phyloP scores from a whole-genome alignment of 2,888 invertebrate genomes.

The Dolomedes plantarius region DNA sequence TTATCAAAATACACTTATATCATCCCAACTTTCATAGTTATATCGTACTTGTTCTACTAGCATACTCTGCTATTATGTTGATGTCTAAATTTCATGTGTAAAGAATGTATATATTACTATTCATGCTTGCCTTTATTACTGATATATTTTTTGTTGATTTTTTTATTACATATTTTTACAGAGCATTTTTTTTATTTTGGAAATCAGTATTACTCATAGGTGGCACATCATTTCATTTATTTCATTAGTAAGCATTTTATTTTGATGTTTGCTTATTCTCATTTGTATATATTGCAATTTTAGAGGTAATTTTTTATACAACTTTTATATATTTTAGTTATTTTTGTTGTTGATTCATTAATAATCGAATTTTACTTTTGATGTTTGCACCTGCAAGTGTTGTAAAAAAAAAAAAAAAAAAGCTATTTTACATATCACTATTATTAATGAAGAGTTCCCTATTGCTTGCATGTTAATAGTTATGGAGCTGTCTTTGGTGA shows the following conservation, averaged over 20 bases:
- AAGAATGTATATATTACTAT: not conserved
- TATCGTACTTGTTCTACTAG: not conserved
- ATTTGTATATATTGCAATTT: not conserved
- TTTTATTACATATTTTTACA: not conserved
- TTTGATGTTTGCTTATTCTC: not conserved
- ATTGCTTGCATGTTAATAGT: not conserved
- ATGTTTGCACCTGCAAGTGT: not conserved
- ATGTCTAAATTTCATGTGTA: not conserved
- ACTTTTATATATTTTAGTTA: not conserved
- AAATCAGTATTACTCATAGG: not conserved
- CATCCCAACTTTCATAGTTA: not conserved
- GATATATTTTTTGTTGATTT: not conserved
- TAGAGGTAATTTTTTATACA: not conserved
- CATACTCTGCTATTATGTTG: not conserved
- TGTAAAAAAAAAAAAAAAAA: not conserved
- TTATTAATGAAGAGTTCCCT: not conserved
- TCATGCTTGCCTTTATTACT: not conserved
- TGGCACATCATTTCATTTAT: not conserved
- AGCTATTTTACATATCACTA: not conserved
- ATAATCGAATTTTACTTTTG: not conserved
- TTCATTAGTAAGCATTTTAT: not conserved
- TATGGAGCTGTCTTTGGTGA: too few relatives aligned
- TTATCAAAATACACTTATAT: not conserved
- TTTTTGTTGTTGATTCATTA: not conserved
- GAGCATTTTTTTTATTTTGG: not conserved